A percentile compares a stretch with the other conserved stretches of the same genome.
phyloP scores from a whole-genome alignment of 1,140 invertebrate species.

The Ceratina australensis region DNA sequence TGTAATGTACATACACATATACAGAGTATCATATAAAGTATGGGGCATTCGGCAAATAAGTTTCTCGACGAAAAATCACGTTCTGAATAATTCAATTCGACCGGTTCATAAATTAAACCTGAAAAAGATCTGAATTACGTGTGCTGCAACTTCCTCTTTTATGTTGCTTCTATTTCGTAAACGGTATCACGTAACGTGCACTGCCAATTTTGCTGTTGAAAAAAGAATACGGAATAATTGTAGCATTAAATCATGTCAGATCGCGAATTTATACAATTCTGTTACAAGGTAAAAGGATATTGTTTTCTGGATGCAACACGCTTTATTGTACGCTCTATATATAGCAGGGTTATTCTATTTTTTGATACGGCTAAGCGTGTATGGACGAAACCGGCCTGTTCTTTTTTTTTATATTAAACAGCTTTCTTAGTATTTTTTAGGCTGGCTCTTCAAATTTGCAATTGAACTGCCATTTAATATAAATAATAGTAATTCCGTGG shows the following conservation, averaged over 20 bases:
- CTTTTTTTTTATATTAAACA: slow-evolving; percentile 34
- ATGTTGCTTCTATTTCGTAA: neutral
- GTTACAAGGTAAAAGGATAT: slow-evolving; percentile 7
- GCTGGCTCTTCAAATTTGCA: slow-evolving; percentile 32
- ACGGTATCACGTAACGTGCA: neutral
- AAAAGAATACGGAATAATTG: neutral
- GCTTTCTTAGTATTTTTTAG: slow-evolving; percentile 47
- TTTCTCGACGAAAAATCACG: neutral
- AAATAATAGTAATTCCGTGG: slow-evolving; percentile 7
- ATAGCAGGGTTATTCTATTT: slow-evolving; percentile 64
- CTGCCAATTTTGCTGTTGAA: neutral
- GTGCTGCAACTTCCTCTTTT: neutral
- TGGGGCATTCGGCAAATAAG: slow-evolving; percentile 1
- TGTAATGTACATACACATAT: slow-evolving; percentile 23
- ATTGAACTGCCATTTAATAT: slow-evolving; percentile 43
- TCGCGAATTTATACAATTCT: neutral
- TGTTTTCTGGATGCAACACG: slow-evolving; percentile 14
- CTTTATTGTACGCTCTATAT: slow-evolving; percentile 23
- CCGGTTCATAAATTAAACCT: neutral
- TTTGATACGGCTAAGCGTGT: slow-evolving; percentile 60
- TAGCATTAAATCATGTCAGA: neutral
- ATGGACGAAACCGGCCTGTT: slow-evolving; percentile 24
- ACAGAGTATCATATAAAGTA: slow-evolving; percentile 25
- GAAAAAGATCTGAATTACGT: neutral
- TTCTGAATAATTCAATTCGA: neutral